These are phyloP conservation scores for Idaea straminata DNA, from an alignment of 2,888 invertebrate genomes.

Conservation along the genomic window DNA sequence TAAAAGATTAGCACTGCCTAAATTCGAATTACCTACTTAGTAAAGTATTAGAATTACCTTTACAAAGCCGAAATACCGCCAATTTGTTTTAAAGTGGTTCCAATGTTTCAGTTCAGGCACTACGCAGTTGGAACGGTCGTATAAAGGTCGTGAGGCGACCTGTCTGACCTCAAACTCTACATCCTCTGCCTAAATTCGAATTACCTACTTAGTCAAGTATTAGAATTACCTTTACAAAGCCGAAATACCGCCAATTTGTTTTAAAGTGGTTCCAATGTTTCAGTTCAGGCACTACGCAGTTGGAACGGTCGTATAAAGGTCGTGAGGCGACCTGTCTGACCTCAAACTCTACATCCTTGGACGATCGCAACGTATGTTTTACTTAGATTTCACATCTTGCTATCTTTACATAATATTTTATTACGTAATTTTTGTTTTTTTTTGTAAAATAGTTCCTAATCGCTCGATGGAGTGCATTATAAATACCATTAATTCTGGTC, in stretches of 20 bases:
- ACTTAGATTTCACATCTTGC: neutral
- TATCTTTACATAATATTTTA: neutral
- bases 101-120: constrained; percentile 24
- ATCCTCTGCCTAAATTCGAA: neutral
- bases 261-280: constrained; percentile 13
- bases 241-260: constrained; percentile 11
- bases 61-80: constrained; percentile 5
- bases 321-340: constrained; percentile 28
- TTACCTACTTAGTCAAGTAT: neutral
- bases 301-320: constrained; percentile 25
- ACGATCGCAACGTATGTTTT: neutral
- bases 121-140: constrained; percentile 26
- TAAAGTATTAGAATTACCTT: neutral
- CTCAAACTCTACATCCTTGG: constrained; percentile 9
- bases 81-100: constrained; percentile 10
- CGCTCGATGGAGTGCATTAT: too few species aligned
- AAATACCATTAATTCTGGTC: too few species aligned
- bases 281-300: constrained; percentile 27
- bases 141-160: constrained; percentile 26
- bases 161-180: constrained; percentile 27
- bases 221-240: constrained; percentile 1
- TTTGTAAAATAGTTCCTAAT: neutral
- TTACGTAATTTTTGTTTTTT: neutral
- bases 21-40: neutral
- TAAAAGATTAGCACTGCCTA: neutral